Percentiles rank a stretch among this genome's conserved stretches.
phyloP scores from a whole-genome alignment of 2,113 vertebrate genomes.

The Microtus ochrogaster region DNA sequence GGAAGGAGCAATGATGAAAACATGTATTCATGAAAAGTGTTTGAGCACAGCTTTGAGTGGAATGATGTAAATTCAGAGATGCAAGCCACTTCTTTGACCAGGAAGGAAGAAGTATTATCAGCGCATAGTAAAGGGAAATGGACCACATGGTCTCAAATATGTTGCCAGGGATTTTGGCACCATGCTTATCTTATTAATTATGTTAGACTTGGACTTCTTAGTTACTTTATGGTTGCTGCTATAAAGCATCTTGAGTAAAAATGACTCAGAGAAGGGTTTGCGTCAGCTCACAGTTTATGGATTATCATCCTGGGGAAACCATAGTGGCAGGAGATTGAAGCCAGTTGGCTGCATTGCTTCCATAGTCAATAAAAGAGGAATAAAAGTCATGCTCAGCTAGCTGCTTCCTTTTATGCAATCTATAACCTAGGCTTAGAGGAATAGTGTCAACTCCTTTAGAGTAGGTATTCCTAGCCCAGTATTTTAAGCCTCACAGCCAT shows the following conservation, averaged over 20 bases:
- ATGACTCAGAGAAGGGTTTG: neutral
- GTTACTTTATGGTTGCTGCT: neutral
- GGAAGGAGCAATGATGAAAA: slow-evolving; percentile 16
- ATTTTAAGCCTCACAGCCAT: neutral
- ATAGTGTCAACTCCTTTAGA: neutral
- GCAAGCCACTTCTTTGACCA: neutral
- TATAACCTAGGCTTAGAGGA: neutral
- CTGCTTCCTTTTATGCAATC: neutral
- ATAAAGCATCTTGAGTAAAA: neutral
- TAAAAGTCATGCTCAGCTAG: too few species aligned
- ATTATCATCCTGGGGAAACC: neutral
- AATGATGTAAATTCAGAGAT: neutral
- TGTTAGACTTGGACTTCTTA: slow-evolving; percentile 3
- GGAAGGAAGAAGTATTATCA: neutral
- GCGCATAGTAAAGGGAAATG: neutral
- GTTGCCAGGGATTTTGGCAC: neutral
- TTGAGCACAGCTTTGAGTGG: slow-evolving; percentile 13
- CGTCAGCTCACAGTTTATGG: neutral
- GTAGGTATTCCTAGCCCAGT: neutral
- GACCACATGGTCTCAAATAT: neutral
- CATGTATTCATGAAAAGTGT: neutral
- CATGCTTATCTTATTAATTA: neutral
- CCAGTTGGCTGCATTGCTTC: neutral
- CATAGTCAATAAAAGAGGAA: neutral
- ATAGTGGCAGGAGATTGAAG: too few species aligned